phyloP scores from a whole-genome alignment of 2,797 vertebrate species.

The Halcyon badia region DNA sequence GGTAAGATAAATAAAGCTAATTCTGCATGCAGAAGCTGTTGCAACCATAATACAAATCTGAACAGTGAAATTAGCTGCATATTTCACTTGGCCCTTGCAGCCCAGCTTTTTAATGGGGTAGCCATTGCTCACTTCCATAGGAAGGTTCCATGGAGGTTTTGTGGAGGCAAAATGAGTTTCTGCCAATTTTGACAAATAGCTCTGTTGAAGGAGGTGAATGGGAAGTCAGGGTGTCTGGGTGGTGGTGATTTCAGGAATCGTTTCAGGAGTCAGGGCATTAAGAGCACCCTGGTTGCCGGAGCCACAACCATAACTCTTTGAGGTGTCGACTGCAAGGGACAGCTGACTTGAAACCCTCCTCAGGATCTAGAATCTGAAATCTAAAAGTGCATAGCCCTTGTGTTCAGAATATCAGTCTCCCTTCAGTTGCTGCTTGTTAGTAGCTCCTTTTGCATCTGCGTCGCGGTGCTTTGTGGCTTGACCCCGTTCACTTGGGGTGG shows the following conservation, averaged over 20 bases:
- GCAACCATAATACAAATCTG: neutral
- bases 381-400: neutral
- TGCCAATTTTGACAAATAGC: neutral
- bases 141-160: neutral
- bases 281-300: neutral
- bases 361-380: neutral
- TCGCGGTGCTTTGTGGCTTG: neutral
- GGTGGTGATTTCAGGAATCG: neutral
- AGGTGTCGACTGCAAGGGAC: neutral
- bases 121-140: neutral
- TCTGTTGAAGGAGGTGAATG: neutral
- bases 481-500: neutral
- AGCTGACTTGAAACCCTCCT: neutral
- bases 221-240: neutral
- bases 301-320: neutral
- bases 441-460: neutral
- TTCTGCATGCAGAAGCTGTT: neutral
- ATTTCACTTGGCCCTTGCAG: neutral
- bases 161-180: neutral
- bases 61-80: neutral
- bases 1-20: constrained; percentile 77
- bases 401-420: neutral
- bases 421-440: neutral
- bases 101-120: neutral
- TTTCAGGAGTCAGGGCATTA: neutral